Conservation (phyloP, 2,888 invertebrate species). For the Pseudoips prasinana region DNA sequence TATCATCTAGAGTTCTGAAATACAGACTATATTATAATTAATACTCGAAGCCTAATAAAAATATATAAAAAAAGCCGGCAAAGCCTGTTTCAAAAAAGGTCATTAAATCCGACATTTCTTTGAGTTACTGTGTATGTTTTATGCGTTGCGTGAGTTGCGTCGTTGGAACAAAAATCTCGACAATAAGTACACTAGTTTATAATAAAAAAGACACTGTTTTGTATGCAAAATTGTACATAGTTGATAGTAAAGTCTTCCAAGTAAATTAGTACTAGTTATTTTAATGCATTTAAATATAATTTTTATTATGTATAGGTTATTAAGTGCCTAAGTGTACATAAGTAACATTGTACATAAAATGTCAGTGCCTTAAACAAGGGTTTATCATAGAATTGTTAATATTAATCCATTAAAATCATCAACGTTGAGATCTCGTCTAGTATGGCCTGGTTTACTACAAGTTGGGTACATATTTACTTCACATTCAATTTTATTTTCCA, state of each 20-base stretch:
- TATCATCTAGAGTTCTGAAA: too few species aligned
- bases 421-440: conserved; percentile 20
- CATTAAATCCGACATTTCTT: too few species aligned
- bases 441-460: conserved; percentile 17
- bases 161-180: conserved; percentile 3
- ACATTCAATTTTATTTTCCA: too few species aligned
- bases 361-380: conserved; percentile 47
- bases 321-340: conserved; percentile 44
- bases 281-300: conserved; percentile 44
- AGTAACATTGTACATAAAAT: conserved; percentile 33
- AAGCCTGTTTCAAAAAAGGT: too few species aligned
- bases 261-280: conserved; percentile 48
- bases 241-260: conserved; percentile 58
- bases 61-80: too few species aligned
- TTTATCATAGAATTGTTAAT: conserved; percentile 26
- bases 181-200: conserved; percentile 41
- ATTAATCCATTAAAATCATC: conserved; percentile 28
- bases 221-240: conserved; percentile 50
- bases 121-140: too few species aligned
- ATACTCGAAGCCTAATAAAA: too few species aligned
- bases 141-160: background rate
- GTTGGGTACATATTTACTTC: too few species aligned
- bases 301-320: conserved; percentile 20
- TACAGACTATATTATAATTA: too few species aligned
- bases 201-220: conserved; percentile 55